Evolutionary conservation across 2,888 invertebrate genomes (phyloP).

Genomic region (Caenorhabditis afra): DNA sequence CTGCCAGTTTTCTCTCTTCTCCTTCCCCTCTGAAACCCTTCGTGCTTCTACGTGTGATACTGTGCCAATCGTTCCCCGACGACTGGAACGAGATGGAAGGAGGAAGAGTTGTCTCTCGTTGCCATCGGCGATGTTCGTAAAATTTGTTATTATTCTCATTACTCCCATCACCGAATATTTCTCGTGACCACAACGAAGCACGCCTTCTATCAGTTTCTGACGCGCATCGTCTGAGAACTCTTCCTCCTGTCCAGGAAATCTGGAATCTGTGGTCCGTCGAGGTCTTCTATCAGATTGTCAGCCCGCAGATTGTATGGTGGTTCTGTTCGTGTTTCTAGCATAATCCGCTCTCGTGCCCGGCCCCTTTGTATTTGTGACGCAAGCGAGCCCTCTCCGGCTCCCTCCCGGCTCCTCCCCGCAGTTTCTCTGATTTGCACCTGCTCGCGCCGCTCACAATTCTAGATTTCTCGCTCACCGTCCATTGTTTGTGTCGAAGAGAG

Average conservation of each 20-base stretch:
- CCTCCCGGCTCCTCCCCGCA: background rate
- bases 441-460: background rate
- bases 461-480: too few species aligned
- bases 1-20: constrained; percentile 1
- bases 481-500: too few species aligned
- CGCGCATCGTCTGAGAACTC: too few species aligned
- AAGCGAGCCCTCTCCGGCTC: background rate
- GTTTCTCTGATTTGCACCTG: background rate
- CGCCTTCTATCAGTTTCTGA: background rate
- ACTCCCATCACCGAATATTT: background rate
- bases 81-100: too few species aligned
- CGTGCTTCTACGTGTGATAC: too few species aligned
- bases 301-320: too few species aligned
- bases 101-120: too few species aligned
- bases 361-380: constrained; percentile 17
- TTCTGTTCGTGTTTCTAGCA: background rate
- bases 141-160: constrained; percentile 38
- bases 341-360: background rate
- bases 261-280: background rate
- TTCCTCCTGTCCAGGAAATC: background rate
- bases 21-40: background rate
- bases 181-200: constrained; percentile 30
- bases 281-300: background rate
- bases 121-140: constrained; percentile 32
- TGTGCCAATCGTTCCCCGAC: too few species aligned